Evolutionary conservation across 2,113 vertebrate species (phyloP).

Genomic region (Polyodon spathula): DNA sequence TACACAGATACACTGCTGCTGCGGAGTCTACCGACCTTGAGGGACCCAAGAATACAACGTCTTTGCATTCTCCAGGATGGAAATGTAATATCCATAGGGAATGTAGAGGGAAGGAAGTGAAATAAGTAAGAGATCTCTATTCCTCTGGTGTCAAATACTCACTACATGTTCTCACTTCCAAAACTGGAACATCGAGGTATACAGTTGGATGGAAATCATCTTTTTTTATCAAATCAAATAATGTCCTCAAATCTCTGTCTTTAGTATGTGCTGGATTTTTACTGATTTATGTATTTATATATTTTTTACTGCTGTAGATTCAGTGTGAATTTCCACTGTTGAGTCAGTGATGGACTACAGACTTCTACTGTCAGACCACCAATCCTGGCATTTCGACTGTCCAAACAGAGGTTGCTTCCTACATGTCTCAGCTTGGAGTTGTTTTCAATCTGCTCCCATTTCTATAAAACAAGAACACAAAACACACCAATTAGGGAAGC

Average conservation of each 20-base stretch:
- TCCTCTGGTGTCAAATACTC: conserved; percentile 36
- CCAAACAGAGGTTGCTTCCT: conserved; percentile 90
- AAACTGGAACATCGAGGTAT: conserved; percentile 91
- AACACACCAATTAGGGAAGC: too few relatives aligned
- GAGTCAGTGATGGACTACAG: conserved; percentile 79
- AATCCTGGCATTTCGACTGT: conserved; percentile 83
- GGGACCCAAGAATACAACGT: conserved; percentile 18
- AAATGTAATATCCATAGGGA: conserved; percentile 23
- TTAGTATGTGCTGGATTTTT: conserved; percentile 10
- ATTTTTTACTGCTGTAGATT: conserved; percentile 66
- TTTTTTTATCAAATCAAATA: conserved; percentile 24
- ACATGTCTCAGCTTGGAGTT: conserved; percentile 92
- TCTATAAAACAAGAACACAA: conserved; percentile 51
- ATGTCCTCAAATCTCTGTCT: conserved; percentile 26
- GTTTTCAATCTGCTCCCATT: conserved; percentile 97
- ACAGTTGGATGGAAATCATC: conserved; percentile 77
- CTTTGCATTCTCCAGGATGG: conserved; percentile 32
- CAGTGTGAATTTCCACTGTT: conserved; percentile 98
- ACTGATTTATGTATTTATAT: not conserved
- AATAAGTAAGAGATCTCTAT: conserved; percentile 33
- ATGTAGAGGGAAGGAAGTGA: conserved; percentile 19
- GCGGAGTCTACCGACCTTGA: too few relatives aligned
- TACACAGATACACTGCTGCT: conserved; percentile 1
- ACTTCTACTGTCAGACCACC: conserved; percentile 92
- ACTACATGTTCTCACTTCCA: conserved; percentile 47